Percentiles rank a stretch among this genome's conserved stretches.
These are phyloP conservation scores for Hypolimnas misippus DNA, from an alignment of 2,888 invertebrate species.

Conservation along the genomic window DNA sequence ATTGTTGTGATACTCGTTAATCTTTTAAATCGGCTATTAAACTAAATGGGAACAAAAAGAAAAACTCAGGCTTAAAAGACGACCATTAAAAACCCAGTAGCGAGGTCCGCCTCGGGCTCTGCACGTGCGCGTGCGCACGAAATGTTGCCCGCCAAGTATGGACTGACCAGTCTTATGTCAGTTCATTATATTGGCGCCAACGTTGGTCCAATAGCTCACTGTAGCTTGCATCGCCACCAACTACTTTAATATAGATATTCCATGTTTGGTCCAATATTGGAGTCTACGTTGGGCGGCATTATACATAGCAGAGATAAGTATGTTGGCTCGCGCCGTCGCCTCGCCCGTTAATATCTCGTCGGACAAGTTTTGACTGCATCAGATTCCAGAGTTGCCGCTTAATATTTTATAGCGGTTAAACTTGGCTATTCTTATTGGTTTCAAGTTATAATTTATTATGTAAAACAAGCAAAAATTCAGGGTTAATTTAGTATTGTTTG, in stretches of 20 bases:
- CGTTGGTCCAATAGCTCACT: slow-evolving; percentile 18
- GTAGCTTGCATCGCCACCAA: neutral
- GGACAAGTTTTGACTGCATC: slow-evolving; percentile 65
- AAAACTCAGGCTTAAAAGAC: slow-evolving; percentile 59
- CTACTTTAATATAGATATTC: neutral
- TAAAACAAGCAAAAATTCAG: neutral
- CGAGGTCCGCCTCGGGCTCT: slow-evolving; percentile 62
- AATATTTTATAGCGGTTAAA: slow-evolving; percentile 53
- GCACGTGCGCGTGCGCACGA: slow-evolving; percentile 66
- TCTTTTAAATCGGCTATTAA: slow-evolving; percentile 40
- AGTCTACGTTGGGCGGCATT: slow-evolving; percentile 25
- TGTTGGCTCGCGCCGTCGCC: slow-evolving; percentile 47
- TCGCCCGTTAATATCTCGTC: slow-evolving; percentile 56
- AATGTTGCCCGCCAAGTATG: slow-evolving; percentile 58
- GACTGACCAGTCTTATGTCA: slow-evolving; percentile 40
- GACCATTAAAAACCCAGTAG: slow-evolving; percentile 75
- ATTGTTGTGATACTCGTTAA: slow-evolving; percentile 25
- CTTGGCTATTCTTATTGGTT: slow-evolving; percentile 53
- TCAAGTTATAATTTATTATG: slow-evolving; percentile 7
- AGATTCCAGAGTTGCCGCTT: slow-evolving; percentile 48
- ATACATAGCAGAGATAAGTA: slow-evolving; percentile 36
- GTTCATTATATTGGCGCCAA: slow-evolving; percentile 28
- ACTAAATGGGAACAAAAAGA: slow-evolving; percentile 50
- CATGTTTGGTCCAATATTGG: slow-evolving; percentile 28
- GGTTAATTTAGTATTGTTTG: slow-evolving; percentile 7